Percentiles rank a stretch among this genome's conserved stretches.
Conservation (phyloP, 2,888 invertebrate species). For the Pegoplata infirma region DNA sequence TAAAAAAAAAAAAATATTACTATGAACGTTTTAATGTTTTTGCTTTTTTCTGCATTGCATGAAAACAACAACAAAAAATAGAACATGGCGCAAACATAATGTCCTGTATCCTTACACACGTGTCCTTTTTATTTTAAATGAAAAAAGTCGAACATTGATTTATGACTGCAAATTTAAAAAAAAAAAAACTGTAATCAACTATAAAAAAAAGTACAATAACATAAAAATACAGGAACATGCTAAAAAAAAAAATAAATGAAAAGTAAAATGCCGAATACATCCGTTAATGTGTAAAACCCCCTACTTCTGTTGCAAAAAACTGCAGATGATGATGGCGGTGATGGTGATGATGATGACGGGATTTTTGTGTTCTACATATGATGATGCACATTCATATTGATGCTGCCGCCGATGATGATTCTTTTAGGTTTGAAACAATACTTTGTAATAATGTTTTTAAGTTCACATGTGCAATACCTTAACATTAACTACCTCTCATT, state of each 20-base stretch:
- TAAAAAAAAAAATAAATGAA: background rate
- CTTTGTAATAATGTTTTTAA: background rate
- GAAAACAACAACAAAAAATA: slow-evolving; percentile 65
- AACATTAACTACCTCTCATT: background rate
- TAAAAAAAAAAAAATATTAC: slow-evolving; percentile 39
- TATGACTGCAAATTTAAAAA: slow-evolving; percentile 66
- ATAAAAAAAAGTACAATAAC: slow-evolving; percentile 15
- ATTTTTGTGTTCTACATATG: slow-evolving; percentile 24
- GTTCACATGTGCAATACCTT: background rate
- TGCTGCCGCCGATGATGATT: slow-evolving; percentile 17
- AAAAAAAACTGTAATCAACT: slow-evolving; percentile 59
- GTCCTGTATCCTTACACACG: slow-evolving; percentile 73
- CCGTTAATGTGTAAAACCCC: slow-evolving; percentile 53
- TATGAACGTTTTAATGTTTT: slow-evolving; percentile 6
- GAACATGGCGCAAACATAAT: slow-evolving; percentile 77
- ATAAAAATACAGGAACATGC: slow-evolving; percentile 29
- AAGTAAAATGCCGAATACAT: slow-evolving; percentile 42
- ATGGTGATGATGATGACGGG: slow-evolving; percentile 28
- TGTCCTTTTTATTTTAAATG: slow-evolving; percentile 55
- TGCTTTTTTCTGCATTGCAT: slow-evolving; percentile 24
- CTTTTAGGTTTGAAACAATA: background rate
- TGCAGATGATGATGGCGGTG: slow-evolving; percentile 20
- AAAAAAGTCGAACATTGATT: slow-evolving; percentile 73
- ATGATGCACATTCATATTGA: slow-evolving; percentile 42
- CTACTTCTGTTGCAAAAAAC: background rate